Percentiles rank a stretch among this genome's conserved stretches.
phyloP scores from a whole-genome alignment of 2,888 invertebrate species.

The Rotaria magnacalcarata region DNA sequence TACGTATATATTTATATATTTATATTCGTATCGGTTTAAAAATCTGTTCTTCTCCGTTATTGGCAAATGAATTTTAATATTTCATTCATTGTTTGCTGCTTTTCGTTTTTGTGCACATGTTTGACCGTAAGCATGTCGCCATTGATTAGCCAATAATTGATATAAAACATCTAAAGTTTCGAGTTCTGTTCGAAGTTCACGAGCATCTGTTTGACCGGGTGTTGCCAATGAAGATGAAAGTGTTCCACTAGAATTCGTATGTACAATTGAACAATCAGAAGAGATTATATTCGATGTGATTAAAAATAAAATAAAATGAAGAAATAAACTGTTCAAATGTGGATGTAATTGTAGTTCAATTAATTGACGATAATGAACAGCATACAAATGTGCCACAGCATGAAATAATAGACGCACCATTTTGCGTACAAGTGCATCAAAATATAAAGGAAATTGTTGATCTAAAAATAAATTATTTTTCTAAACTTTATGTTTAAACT shows the following conservation, averaged over 20 bases:
- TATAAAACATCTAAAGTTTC: slow-evolving; percentile 10
- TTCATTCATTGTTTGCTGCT: not conserved
- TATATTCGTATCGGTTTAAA: not conserved
- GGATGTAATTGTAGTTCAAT: slow-evolving; percentile 86
- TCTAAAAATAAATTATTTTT: slow-evolving; percentile 62
- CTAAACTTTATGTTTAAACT: not conserved
- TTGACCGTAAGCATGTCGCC: not conserved
- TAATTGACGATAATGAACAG: slow-evolving; percentile 91
- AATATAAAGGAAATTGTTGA: slow-evolving; percentile 85
- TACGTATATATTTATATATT: not conserved
- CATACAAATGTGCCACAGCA: slow-evolving; percentile 94
- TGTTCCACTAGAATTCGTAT: not conserved
- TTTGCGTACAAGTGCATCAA: slow-evolving; percentile 89
- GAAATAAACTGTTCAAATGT: slow-evolving; percentile 92
- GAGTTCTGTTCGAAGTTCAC: not conserved
- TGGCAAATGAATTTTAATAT: not conserved
- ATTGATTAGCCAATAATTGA: slow-evolving; percentile 33
- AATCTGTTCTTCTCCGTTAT: not conserved
- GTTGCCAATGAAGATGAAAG: not conserved
- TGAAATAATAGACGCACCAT: slow-evolving; percentile 91
- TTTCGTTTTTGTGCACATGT: slow-evolving; percentile 7
- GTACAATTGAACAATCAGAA: not conserved
- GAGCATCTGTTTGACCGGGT: not conserved
- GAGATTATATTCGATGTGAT: slow-evolving; percentile 10
- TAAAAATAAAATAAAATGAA: slow-evolving; percentile 78